Evolutionary conservation across 2,113 vertebrate genomes (phyloP).

Genomic region (Montifringilla adamsi): DNA sequence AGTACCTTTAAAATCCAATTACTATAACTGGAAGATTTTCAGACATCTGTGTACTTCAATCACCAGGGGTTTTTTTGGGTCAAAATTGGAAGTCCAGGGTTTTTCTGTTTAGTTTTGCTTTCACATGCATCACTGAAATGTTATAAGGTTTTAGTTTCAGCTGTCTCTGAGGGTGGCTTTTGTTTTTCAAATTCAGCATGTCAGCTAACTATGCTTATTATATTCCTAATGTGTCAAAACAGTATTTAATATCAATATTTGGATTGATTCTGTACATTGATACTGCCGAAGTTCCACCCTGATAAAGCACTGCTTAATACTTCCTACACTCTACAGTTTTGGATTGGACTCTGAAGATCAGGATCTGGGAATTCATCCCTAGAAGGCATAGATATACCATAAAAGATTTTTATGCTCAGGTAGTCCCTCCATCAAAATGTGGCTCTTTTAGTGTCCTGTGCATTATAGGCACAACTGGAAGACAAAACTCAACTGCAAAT

Average conservation of each 20-base stretch:
- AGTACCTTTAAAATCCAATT: conserved; percentile 49
- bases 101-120: neutral
- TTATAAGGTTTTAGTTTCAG: neutral
- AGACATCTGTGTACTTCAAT: neutral
- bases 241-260: neutral
- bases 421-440: neutral
- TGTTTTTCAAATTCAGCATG: neutral
- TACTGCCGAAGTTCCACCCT: neutral
- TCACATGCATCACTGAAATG: neutral
- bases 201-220: neutral
- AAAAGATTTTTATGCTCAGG: neutral
- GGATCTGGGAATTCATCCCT: neutral
- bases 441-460: neutral
- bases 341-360: neutral
- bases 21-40: neutral
- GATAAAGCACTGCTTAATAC: neutral
- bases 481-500: neutral
- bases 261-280: neutral
- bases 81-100: neutral
- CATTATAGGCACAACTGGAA: neutral
- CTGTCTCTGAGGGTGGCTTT: neutral
- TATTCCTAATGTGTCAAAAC: neutral
- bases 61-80: neutral
- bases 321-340: neutral
- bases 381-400: neutral